Conservation (phyloP, 2,113 vertebrate genomes). For the Oreochromis spilurus region DNA sequence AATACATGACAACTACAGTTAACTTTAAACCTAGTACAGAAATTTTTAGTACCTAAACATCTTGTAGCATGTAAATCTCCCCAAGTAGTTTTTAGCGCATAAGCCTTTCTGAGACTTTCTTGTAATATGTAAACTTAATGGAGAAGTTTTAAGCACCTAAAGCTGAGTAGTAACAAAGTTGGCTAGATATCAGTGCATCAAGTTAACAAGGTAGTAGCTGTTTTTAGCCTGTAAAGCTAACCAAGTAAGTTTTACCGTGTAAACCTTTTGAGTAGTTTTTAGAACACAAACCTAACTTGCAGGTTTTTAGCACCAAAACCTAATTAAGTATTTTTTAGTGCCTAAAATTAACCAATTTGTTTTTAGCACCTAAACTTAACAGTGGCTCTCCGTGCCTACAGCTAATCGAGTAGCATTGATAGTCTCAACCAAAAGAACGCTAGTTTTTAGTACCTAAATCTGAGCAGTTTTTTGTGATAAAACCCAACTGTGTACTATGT, state of each 20-base stretch:
- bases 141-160: background rate
- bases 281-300: background rate
- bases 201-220: background rate
- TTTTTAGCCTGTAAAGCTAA: background rate
- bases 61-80: background rate
- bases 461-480: background rate
- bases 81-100: background rate
- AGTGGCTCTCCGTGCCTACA: background rate
- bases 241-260: background rate
- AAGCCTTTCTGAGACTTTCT: background rate
- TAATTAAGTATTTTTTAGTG: background rate
- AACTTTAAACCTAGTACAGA: background rate
- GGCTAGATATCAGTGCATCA: background rate
- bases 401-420: background rate
- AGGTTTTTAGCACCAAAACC: background rate
- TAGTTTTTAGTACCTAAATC: background rate
- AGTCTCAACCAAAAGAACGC: background rate
- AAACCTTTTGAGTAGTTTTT: background rate
- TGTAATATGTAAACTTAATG: background rate
- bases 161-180: background rate
- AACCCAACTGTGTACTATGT: background rate
- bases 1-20: background rate
- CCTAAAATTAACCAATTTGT: background rate
- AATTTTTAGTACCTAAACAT: background rate
- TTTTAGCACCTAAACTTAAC: background rate